phyloP scores from a whole-genome alignment of 2,888 invertebrate species.

The Netelia melanura region DNA sequence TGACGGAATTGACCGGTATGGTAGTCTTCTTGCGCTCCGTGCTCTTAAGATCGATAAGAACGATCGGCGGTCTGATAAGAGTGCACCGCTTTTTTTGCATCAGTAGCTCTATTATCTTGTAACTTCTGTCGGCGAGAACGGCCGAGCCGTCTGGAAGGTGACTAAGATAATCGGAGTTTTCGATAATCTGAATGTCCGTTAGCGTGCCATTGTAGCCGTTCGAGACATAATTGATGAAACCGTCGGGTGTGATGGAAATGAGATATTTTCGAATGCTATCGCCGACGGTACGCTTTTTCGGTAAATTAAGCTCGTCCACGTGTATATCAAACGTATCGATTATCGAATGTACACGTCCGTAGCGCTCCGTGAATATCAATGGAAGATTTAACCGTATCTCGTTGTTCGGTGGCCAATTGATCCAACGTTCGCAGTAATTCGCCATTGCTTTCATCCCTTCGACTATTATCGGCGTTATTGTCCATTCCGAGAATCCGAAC shows the following conservation, averaged over 20 bases:
- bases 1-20: neutral
- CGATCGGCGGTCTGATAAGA: constrained; percentile 5
- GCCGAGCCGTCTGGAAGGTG: constrained; percentile 6
- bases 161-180: constrained; percentile 47
- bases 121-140: constrained; percentile 6
- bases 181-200: constrained; percentile 35
- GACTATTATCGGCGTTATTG: neutral
- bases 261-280: constrained; percentile 49
- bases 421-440: neutral
- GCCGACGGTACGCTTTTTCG: constrained; percentile 3
- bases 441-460: neutral
- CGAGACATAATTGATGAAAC: constrained; percentile 39
- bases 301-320: constrained; percentile 20
- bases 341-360: constrained; percentile 33
- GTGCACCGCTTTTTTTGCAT: constrained; percentile 9
- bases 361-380: neutral
- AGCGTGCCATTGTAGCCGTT: constrained; percentile 34
- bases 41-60: neutral
- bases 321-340: constrained; percentile 53
- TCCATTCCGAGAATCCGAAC: constrained; percentile 1
- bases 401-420: constrained; percentile 7
- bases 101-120: neutral
- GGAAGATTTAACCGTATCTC: constrained; percentile 21
- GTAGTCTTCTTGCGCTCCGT: neutral
- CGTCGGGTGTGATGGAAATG: constrained; percentile 57